Evolutionary conservation across 2,888 invertebrate species (phyloP).

Genomic region (Tortricodes alternella): DNA sequence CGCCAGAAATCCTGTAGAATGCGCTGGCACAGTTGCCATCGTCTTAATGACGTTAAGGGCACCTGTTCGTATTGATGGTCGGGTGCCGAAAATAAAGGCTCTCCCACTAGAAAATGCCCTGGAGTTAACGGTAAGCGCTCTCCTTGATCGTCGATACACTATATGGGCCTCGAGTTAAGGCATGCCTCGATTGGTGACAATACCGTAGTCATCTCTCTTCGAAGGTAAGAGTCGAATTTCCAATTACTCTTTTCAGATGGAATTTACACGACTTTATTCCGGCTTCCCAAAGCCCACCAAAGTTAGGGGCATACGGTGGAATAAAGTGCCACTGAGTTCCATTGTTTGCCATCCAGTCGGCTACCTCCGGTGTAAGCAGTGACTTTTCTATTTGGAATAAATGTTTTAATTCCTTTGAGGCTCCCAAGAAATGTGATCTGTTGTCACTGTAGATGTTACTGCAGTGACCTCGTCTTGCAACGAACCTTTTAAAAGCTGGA

Average conservation of each 20-base stretch:
- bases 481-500: background rate
- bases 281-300: background rate
- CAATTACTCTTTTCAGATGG: background rate
- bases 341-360: background rate
- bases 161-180: conserved; percentile 24
- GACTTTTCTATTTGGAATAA: background rate
- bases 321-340: background rate
- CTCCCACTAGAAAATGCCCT: conserved; percentile 37
- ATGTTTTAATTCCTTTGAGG: background rate
- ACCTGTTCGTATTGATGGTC: conserved; percentile 29
- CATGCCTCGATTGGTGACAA: conserved; percentile 22
- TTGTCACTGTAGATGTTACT: background rate
- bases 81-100: conserved; percentile 30
- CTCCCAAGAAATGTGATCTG: background rate
- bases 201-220: conserved; percentile 4
- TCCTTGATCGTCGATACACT: conserved; percentile 7
- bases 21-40: conserved; percentile 36
- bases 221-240: background rate
- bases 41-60: conserved; percentile 23
- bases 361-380: background rate
- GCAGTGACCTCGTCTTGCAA: background rate
- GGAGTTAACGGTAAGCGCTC: conserved; percentile 33
- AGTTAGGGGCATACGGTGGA: background rate
- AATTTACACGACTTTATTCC: background rate
- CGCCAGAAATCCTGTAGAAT: conserved; percentile 37